A percentile compares a stretch with the other conserved stretches of the same genome.
These are phyloP conservation scores for Diogma glabrata DNA, from an alignment of 2,888 invertebrate genomes.

Conservation along the genomic window DNA sequence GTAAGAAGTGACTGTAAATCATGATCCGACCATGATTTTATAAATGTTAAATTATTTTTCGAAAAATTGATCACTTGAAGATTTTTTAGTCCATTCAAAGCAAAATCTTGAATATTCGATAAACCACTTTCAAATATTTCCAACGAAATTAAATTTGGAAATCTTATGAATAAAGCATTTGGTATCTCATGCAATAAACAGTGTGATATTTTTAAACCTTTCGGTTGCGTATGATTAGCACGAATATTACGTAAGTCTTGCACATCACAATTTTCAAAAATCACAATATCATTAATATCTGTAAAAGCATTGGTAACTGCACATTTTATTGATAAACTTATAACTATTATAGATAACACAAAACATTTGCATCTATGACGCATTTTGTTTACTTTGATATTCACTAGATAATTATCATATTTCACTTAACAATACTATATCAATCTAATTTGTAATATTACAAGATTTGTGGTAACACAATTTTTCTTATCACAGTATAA, in stretches of 20 bases:
- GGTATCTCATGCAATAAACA: conserved; percentile 26
- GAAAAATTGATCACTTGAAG: conserved; percentile 27
- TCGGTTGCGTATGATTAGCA: conserved; percentile 12
- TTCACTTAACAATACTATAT: too few relatives aligned
- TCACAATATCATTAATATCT: conserved; percentile 10
- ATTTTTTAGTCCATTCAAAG: conserved; percentile 27
- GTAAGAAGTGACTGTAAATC: conserved; percentile 25
- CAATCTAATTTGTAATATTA: too few relatives aligned
- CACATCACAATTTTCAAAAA: conserved; percentile 10
- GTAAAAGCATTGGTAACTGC: too few relatives aligned
- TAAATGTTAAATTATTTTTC: conserved; percentile 27
- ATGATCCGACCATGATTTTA: conserved; percentile 29
- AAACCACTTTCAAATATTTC: conserved; percentile 28
- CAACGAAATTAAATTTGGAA: conserved; percentile 23
- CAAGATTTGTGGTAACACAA: too few relatives aligned
- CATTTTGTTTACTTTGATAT: too few relatives aligned
- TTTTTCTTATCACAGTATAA: too few relatives aligned
- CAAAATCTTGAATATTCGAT: conserved; percentile 24
- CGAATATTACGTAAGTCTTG: conserved; percentile 10
- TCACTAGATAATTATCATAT: too few relatives aligned
- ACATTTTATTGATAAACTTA: too few relatives aligned
- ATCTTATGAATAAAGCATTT: conserved; percentile 28
- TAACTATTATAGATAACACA: too few relatives aligned
- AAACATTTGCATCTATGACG: too few relatives aligned
- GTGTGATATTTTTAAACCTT: conserved; percentile 23